phyloP scores from a whole-genome alignment of 2,888 invertebrate genomes.

The Hirtodrosophila duncani region DNA sequence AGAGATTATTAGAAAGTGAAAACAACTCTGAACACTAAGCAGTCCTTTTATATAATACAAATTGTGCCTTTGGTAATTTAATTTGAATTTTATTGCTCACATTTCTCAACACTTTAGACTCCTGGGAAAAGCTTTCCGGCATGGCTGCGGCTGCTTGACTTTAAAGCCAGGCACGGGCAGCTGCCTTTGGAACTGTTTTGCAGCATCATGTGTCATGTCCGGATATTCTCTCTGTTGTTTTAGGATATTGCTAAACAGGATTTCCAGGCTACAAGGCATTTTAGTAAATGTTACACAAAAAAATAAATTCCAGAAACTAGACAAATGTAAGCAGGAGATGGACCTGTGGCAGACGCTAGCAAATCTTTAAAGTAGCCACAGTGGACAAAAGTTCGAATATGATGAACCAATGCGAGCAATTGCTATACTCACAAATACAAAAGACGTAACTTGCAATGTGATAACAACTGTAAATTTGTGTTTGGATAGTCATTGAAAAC shows the following conservation, averaged over 20 bases:
- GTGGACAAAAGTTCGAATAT: constrained; percentile 19
- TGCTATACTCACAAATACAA: not conserved
- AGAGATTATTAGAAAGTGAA: too few species aligned
- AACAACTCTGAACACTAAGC: too few species aligned
- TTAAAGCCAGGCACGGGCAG: not conserved
- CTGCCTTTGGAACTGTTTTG: not conserved
- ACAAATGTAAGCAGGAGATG: constrained; percentile 33
- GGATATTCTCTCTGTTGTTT: constrained; percentile 31
- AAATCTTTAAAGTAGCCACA: constrained; percentile 22
- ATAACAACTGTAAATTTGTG: too few species aligned
- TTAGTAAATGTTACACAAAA: constrained; percentile 30
- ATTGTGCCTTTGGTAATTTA: too few species aligned
- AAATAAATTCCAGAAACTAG: constrained; percentile 54
- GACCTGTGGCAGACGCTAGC: constrained; percentile 15
- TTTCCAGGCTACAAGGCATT: constrained; percentile 64
- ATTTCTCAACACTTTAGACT: too few species aligned
- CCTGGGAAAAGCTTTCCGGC: too few species aligned
- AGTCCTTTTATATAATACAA: too few species aligned
- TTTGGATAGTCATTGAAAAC: too few species aligned
- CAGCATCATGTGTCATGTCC: constrained; percentile 15
- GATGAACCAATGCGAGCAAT: not conserved
- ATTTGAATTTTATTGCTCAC: too few species aligned
- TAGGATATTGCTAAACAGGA: constrained; percentile 66
- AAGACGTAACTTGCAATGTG: not conserved
- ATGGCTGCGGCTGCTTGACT: too few species aligned